Evolutionary conservation across 2,113 vertebrate genomes (phyloP), one percentile per base, ranked within the genome.

Genomic region (Telmatochromis bifrenatus): DNA sequence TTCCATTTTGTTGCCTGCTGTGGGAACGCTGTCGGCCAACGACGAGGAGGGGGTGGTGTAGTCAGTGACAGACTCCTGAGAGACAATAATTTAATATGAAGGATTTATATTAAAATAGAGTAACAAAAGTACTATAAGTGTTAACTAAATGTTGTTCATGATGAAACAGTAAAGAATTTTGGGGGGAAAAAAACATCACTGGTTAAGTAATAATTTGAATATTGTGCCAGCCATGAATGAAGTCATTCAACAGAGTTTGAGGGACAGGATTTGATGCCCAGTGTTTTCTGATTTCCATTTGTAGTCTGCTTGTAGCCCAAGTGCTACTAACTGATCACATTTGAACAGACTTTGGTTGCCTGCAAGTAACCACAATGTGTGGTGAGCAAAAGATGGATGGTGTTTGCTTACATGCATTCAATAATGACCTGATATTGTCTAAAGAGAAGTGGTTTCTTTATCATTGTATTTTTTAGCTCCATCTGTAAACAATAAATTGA

Each of bases 51-150:
- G 98, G 45, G 98, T 96, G 84, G 98, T 99, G 94, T 99, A 99
- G 94, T 99, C 99, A 80, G 98, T 99, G 93, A 99, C 98, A 47
- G 98, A 98, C 94, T 99, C 99, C 99, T 99, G 94, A 84, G 89
- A 93, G n/a, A 62, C 5, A 85, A 5, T 37, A 81, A 23, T 83
- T 28, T 35, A 51, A 31, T 28, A 77, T n/a, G 3, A 77, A 28
- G 14, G 3, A 14, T 3, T n/a, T 2, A 77, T 42, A 13, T 35
- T 70, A 15, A 21, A 54, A 15, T 39, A 19, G 14, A 42, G 19
- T 42, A 17, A 14, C 3, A 26, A 15, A 62, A 55, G 7, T 7
- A 84, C 10, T 55, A 10, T 10, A 85, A 17, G 6, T 42, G 14
- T 53, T 37, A 68, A n/a, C 7, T 9, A 54, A 45, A 26, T 15